Evolutionary conservation across 2,797 vertebrate genomes (phyloP).

Genomic region (Rhabdophis nuchalis): DNA sequence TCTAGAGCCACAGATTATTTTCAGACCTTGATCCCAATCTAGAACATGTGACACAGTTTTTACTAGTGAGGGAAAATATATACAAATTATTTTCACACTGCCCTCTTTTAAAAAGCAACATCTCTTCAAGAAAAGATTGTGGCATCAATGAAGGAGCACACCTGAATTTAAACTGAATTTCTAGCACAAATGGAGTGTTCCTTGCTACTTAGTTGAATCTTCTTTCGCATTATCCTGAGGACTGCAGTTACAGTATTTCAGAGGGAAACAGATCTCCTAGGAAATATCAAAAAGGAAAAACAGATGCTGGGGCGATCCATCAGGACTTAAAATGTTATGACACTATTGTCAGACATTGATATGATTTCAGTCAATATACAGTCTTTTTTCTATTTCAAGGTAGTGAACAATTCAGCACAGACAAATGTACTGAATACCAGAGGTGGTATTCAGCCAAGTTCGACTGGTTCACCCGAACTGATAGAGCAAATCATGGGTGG

Average conservation of each 20-base stretch:
- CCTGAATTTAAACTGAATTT: background rate
- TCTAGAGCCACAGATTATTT: background rate
- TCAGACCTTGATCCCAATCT: background rate
- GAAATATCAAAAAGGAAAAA: background rate
- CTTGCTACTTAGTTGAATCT: background rate
- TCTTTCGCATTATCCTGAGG: background rate
- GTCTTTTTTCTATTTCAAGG: background rate
- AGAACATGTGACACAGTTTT: background rate
- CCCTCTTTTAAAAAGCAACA: background rate
- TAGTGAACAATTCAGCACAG: background rate
- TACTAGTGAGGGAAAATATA: background rate
- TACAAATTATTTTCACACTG: background rate
- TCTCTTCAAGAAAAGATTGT: background rate
- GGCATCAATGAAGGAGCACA: too few relatives aligned
- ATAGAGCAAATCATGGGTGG: too few relatives aligned
- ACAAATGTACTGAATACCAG: too few relatives aligned
- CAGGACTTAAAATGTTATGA: background rate
- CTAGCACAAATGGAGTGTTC: background rate
- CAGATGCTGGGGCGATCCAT: background rate
- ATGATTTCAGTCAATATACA: background rate
- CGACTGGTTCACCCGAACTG: too few relatives aligned
- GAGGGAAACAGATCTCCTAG: too few relatives aligned
- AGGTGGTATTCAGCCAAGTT: too few relatives aligned
- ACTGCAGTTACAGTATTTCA: background rate
- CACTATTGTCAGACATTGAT: background rate